Conservation (phyloP, 2,113 vertebrate species). For the Bambusicola thoracicus region DNA sequence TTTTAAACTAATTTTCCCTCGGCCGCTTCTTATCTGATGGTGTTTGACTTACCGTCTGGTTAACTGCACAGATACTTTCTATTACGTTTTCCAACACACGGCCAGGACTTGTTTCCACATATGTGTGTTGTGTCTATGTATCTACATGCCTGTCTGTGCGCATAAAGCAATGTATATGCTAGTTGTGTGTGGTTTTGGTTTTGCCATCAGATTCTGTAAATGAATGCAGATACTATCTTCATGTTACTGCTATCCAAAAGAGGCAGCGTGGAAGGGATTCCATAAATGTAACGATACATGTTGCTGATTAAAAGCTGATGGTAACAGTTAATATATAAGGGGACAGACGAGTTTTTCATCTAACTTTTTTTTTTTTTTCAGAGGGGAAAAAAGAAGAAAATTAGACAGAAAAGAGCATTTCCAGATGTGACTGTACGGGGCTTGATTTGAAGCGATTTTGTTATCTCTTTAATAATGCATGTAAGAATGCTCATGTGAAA, state of each 20-base stretch:
- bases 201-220: slow-evolving; percentile 73
- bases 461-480: slow-evolving; percentile 68
- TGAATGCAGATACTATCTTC: slow-evolving; percentile 71
- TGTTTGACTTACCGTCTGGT: background rate
- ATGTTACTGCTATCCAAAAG: slow-evolving; percentile 72
- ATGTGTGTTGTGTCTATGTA: slow-evolving; percentile 43
- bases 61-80: background rate
- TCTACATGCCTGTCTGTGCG: slow-evolving; percentile 42
- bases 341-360: slow-evolving; percentile 35
- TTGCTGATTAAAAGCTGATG: slow-evolving; percentile 78
- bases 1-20: slow-evolving; percentile 41
- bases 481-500: slow-evolving; percentile 37
- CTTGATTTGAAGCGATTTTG: slow-evolving; percentile 56
- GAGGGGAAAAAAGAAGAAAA: background rate
- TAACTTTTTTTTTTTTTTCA: background rate
- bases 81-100: background rate
- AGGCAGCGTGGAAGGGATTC: slow-evolving; percentile 67
- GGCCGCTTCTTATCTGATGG: slow-evolving; percentile 53
- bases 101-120: slow-evolving; percentile 58
- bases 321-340: slow-evolving; percentile 60
- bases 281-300: slow-evolving; percentile 72
- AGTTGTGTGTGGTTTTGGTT: slow-evolving; percentile 43
- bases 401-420: slow-evolving; percentile 64
- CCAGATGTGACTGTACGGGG: slow-evolving; percentile 69
- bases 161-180: slow-evolving; percentile 54